A percentile compares a stretch with the other conserved stretches of the same genome.
phyloP scores from a whole-genome alignment of 2,797 vertebrate genomes.

The Perodicticus potto region DNA sequence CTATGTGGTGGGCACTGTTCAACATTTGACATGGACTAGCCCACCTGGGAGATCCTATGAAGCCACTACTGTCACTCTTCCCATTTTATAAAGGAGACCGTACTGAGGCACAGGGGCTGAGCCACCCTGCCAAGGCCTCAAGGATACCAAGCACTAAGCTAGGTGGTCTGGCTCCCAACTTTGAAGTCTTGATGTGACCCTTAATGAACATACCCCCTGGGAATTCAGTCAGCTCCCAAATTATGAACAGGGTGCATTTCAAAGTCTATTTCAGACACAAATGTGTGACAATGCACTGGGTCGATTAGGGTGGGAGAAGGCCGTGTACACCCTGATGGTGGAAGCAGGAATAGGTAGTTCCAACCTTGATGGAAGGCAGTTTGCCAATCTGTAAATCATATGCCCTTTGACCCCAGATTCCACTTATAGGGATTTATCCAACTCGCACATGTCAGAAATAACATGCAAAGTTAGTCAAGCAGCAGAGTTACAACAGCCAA shows the following conservation, averaged over 20 bases:
- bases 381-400: background rate
- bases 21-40: background rate
- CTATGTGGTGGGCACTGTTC: background rate
- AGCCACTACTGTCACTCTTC: background rate
- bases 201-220: background rate
- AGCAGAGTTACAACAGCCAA: background rate
- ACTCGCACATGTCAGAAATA: background rate
- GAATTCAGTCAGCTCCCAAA: conserved; percentile 1
- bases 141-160: background rate
- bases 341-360: background rate
- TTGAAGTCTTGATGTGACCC: background rate
- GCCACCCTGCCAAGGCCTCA: background rate
- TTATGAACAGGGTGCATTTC: background rate
- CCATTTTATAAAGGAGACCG: background rate
- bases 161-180: background rate
- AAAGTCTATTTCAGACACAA: background rate
- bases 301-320: background rate
- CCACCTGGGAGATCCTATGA: background rate
- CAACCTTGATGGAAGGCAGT: background rate
- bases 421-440: background rate
- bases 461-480: background rate
- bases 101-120: background rate
- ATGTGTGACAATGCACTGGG: no score
- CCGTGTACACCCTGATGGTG: accelerated
- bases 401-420: background rate